These are phyloP conservation scores for Hippocampus mohnikei DNA, from an alignment of 2,113 vertebrate genomes.

Conservation along the genomic window DNA sequence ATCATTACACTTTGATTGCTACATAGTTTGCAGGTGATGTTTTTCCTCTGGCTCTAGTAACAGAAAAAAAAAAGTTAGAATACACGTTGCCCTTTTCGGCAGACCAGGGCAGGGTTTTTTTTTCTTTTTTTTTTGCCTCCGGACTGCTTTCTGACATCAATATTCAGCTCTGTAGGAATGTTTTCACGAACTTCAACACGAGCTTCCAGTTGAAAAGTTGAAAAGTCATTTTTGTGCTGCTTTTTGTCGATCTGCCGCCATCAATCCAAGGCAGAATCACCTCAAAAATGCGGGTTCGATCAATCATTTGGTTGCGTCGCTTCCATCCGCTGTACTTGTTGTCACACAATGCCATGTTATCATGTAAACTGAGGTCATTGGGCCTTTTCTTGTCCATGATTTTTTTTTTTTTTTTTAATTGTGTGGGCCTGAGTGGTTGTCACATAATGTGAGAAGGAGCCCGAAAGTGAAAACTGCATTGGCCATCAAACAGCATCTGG, in stretches of 20 bases:
- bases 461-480: conserved; percentile 14
- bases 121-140: conserved; percentile 22
- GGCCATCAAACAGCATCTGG: conserved; percentile 37
- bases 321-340: conserved; percentile 6
- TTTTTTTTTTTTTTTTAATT: conserved; percentile 11
- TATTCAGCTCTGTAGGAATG: conserved; percentile 56
- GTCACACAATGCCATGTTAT: conserved; percentile 17
- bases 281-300: conserved; percentile 5
- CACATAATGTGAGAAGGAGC: conserved; percentile 46
- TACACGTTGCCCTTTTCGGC: conserved; percentile 41
- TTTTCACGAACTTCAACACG: conserved; percentile 39
- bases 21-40: conserved; percentile 41
- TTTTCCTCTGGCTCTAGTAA: conserved; percentile 34
- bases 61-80: conserved; percentile 34
- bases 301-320: conserved; percentile 6
- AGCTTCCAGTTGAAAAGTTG: conserved; percentile 8
- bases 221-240: conserved; percentile 31
- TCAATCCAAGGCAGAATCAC: conserved; percentile 4
- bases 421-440: conserved; percentile 53
- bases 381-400: conserved; percentile 39
- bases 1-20: conserved; percentile 54
- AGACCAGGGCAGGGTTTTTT: conserved; percentile 8
- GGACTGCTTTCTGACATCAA: conserved; percentile 52
- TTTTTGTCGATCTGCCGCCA: conserved; percentile 7
- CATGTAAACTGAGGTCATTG: conserved; percentile 39